These are phyloP conservation scores for Odontocolon sp. DNA, from an alignment of 2,888 invertebrate genomes.

Conservation along the genomic window DNA sequence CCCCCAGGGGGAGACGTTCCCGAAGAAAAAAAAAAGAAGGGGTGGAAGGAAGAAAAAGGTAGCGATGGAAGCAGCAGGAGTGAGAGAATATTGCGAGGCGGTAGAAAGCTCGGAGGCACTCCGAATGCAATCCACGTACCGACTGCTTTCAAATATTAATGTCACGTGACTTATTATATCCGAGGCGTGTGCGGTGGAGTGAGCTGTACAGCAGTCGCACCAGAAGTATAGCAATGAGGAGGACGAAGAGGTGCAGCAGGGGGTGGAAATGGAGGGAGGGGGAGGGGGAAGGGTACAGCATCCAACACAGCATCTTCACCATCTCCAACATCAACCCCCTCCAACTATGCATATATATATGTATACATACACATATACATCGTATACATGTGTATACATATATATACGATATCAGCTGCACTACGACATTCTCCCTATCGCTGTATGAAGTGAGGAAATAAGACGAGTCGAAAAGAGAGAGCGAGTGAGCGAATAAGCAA, in stretches of 20 bases:
- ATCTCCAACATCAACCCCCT: constrained; percentile 58
- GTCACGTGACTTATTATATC: constrained; percentile 81
- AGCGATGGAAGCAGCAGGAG: constrained; percentile 10
- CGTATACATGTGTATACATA: constrained; percentile 6
- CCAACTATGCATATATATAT: constrained; percentile 4
- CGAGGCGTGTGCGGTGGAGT: constrained; percentile 77
- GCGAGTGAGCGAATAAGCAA: constrained; percentile 26
- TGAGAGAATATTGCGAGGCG: constrained; percentile 50
- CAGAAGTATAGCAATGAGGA: too few species aligned
- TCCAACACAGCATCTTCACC: constrained; percentile 60
- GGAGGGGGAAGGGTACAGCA: too few species aligned
- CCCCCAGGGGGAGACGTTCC: too few species aligned
- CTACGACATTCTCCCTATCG: constrained; percentile 28
- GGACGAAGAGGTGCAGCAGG: too few species aligned
- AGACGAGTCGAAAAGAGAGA: constrained; percentile 32
- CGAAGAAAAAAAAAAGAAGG: constrained; percentile 9
- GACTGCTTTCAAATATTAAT: constrained; percentile 81
- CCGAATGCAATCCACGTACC: constrained; percentile 80
- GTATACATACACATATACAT: constrained; percentile 26
- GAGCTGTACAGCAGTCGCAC: constrained; percentile 63
- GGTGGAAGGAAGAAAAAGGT: constrained; percentile 13
- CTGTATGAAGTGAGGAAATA: constrained; percentile 46
- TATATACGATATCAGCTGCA: constrained; percentile 35
- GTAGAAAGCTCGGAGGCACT: constrained; percentile 69
- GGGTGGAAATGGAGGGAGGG: too few species aligned